These are phyloP conservation scores for Tigriopus californicus DNA, from an alignment of 2,888 invertebrate genomes.

Conservation along the genomic window DNA sequence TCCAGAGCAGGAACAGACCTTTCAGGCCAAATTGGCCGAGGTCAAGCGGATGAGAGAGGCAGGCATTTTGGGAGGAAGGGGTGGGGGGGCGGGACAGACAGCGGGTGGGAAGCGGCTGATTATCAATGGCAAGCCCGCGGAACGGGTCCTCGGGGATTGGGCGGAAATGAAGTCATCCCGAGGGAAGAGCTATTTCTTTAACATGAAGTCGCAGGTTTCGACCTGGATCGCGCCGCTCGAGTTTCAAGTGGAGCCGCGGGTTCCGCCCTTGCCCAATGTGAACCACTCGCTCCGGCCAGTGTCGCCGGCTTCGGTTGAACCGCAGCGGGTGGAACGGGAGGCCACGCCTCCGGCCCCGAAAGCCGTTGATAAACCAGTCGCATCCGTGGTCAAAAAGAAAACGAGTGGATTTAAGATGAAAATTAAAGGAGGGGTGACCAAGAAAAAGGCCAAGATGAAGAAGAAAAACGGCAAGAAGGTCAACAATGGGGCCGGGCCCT, in stretches of 20 bases:
- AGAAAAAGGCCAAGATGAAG: not conserved
- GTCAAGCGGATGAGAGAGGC: not conserved
- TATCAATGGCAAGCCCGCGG: not conserved
- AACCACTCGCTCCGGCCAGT: not conserved
- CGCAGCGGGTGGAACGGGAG: not conserved
- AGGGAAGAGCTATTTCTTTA: constrained; percentile 8
- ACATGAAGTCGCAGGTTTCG: not conserved
- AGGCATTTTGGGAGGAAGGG: too few relatives aligned
- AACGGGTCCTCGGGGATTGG: not conserved
- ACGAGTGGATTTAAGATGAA: not conserved
- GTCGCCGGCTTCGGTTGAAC: not conserved
- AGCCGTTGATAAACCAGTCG: not conserved
- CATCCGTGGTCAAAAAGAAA: not conserved
- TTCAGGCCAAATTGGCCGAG: constrained; percentile 1
- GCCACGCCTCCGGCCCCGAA: not conserved
- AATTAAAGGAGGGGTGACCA: not conserved
- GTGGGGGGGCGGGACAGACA: not conserved
- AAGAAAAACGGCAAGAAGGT: not conserved
- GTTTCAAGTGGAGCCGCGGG: not conserved
- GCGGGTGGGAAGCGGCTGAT: not conserved
- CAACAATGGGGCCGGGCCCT: not conserved
- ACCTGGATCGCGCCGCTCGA: not conserved
- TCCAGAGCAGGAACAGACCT: not conserved
- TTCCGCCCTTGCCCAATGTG: not conserved
- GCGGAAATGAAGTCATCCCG: not conserved